A percentile compares a stretch with the other conserved stretches of the same genome.
These are phyloP conservation scores for Dinomys branickii DNA, from an alignment of 2,113 vertebrate genomes.

Conservation along the genomic window DNA sequence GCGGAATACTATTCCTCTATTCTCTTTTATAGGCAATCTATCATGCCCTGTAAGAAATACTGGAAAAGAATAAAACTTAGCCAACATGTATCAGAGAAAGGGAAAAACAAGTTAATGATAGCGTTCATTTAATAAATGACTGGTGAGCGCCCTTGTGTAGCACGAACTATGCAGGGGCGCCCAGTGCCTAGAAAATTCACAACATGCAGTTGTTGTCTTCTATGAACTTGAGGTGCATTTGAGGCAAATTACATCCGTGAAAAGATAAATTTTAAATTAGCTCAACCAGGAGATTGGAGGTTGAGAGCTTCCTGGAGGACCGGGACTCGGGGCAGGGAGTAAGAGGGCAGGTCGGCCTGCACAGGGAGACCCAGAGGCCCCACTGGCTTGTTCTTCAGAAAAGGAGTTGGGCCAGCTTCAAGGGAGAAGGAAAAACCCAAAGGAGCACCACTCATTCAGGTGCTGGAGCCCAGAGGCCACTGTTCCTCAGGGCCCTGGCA, in stretches of 20 bases:
- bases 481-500: not conserved
- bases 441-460: not conserved
- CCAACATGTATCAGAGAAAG: slow-evolving; percentile 19
- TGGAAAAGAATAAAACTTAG: slow-evolving; percentile 73
- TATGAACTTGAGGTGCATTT: not conserved
- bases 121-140: not conserved
- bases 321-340: not conserved
- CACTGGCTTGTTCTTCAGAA: not conserved
- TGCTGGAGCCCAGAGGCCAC: not conserved
- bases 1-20: slow-evolving; percentile 81
- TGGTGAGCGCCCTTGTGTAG: not conserved
- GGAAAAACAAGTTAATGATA: slow-evolving; percentile 12
- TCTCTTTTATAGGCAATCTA: slow-evolving; percentile 81
- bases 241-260: not conserved
- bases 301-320: not conserved
- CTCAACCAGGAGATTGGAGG: not conserved
- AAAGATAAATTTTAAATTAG: not conserved
- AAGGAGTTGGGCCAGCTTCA: not conserved
- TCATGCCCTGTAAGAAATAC: slow-evolving; percentile 90
- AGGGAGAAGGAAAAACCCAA: not conserved
- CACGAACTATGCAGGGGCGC: not conserved
- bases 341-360: not conserved
- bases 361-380: not conserved
- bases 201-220: not conserved
- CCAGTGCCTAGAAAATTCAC: not conserved